phyloP scores from a whole-genome alignment of 2,797 vertebrate genomes.

The Serranus cabrilla region DNA sequence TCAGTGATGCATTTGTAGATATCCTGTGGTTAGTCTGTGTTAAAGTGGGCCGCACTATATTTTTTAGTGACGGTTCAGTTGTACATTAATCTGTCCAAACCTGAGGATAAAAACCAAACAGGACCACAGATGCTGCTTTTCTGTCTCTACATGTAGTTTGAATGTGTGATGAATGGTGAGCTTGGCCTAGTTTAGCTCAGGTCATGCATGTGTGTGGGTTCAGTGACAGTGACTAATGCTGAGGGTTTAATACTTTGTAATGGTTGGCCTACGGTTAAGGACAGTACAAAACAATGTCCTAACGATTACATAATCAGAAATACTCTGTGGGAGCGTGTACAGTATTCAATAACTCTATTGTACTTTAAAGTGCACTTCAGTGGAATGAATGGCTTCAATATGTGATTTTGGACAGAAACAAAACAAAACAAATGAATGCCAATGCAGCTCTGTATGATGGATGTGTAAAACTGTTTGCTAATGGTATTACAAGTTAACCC shows the following conservation, averaged over 20 bases:
- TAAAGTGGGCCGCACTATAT: not conserved
- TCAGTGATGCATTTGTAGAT: not conserved
- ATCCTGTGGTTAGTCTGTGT: not conserved
- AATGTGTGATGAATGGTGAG: slow-evolving; percentile 4
- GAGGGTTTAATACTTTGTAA: slow-evolving; percentile 26
- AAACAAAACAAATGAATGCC: too few relatives aligned
- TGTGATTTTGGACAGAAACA: too few relatives aligned
- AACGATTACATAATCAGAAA: slow-evolving; percentile 3
- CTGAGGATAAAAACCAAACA: not conserved
- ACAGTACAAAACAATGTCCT: slow-evolving; percentile 12
- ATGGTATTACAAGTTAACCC: too few relatives aligned
- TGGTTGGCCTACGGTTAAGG: slow-evolving; percentile 6
- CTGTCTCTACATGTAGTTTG: not conserved
- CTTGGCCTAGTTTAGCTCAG: slow-evolving; percentile 21
- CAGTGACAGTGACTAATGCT: slow-evolving; percentile 34
- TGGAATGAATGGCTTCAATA: too few relatives aligned
- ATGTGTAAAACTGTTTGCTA: too few relatives aligned
- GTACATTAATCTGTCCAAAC: not conserved
- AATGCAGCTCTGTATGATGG: too few relatives aligned
- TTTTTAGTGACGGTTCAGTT: not conserved
- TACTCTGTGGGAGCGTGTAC: not conserved
- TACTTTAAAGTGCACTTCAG: not conserved
- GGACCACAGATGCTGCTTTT: not conserved
- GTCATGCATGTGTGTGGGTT: slow-evolving; percentile 24
- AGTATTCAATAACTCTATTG: not conserved